Evolutionary conservation across 1,140 invertebrate genomes (phyloP), one percentile per base, ranked within the genome.

Genomic region (Apis cerana): DNA sequence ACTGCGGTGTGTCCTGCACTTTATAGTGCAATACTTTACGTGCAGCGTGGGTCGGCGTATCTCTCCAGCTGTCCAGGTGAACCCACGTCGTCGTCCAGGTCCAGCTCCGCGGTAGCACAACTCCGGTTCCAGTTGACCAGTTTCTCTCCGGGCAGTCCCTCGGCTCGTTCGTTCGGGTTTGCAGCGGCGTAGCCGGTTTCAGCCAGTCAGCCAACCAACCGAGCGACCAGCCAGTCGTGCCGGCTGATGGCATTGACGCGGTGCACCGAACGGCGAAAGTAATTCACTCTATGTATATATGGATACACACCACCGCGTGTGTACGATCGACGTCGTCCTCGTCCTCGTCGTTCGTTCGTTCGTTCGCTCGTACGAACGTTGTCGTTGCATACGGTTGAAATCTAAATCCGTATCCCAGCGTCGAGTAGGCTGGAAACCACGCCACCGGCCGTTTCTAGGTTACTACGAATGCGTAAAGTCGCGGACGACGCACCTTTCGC

Each of bases 391-490:
- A 65, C 75, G 77, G 88, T 79, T 84, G 84, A 33, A 33, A 33
- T 33, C 33, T 43, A 43, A 33, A 88, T 90, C 80, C 82, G 81
- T 86, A 43, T 89, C 80, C 68, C 84, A 70, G 79, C 72, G 70
- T 88, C 85, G 81, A 75, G 76, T 83, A 85, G 74, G 82, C 86
- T 43, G 33, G 85, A 88, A 88, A 86, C 85, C 77, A 80, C 83
- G 67, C 74, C 80, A 83, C 80, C 80, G 82, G 58, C 82, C 88
- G 89, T 92, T 92, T 92, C 90, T 92, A 93, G 91, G 91, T 93
- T 93, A 93, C 91, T 89, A 89, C 90, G 91, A 92, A 91, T 88
- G 91, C 90, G 91, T 90, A 92, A 91, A 92, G 68, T 80, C 84
- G 59, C 67, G 78, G 86, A 87, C 80, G 76, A 82, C n/a, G 85